Base-by-base conservation (phyloP, 2,888 invertebrate species). In the Nematopogon swammerdamellus region DNA sequence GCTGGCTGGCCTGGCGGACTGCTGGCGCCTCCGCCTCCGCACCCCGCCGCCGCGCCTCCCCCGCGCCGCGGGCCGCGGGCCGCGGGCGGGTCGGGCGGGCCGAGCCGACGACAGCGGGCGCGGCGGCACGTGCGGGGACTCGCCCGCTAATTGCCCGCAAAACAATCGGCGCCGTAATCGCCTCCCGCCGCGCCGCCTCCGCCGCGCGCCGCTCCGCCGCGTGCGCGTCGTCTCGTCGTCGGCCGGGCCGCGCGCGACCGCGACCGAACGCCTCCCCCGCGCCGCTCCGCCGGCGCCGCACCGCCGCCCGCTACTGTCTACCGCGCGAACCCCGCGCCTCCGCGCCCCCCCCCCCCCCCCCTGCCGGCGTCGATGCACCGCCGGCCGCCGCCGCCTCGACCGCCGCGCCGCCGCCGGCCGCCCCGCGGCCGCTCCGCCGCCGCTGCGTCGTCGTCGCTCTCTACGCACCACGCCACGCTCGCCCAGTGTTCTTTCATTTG, bases 91-190 rank as follows among this genome's bases (percentile, higher is more conserved):
- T 56, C 63, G 63, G 60, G 60, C 63, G 65, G 60, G 61, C 57
- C 56, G 53, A 56, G 54, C 56, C 58, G 55, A 55, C 53, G 52
- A 47, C 46, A 50, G 52, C 55, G 58, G 55, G 58, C 55, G 51
- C 54, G 51, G 53, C 59, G 60, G 60, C 59, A 63, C 63, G 62
- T 59, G 53, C 57, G 59, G 54, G 75, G 70, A 70, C 74, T 60
- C 61, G 59, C 56, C 53, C 65, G 70, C 77, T 77, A 76, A 75
- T 77, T 75, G 75, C 70, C 74, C 76, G 72, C 79, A 69, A 77
- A 77, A 76, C 76, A 73, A 72, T 73, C 72, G 71, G 63, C 62
- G 63, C 53, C 50, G 51, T 51, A 51, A 51, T 53, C 52, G 52
- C 51, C 50, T 54, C 48, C 53, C 52, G 52, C 51, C 50, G 55